phyloP scores from a whole-genome alignment of 1,140 invertebrate genomes.

The Pygmarrhopalites habei region DNA sequence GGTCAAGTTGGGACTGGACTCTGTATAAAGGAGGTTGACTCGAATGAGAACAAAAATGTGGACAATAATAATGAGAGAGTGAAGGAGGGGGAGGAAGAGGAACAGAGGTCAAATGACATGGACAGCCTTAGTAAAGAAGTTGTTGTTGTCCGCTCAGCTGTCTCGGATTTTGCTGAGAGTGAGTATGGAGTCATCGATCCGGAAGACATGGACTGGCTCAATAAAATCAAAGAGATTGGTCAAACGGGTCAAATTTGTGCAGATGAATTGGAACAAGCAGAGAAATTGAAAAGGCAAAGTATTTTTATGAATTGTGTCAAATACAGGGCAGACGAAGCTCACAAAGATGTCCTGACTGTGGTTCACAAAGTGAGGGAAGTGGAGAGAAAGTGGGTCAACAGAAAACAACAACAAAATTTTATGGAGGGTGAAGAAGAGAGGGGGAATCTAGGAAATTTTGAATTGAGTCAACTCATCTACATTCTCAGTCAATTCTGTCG shows the following conservation, averaged over 20 bases:
- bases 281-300: not conserved
- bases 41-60: too few species aligned
- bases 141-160: not conserved
- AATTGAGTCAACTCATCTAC: not conserved
- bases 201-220: constrained; percentile 8
- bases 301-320: not conserved
- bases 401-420: not conserved
- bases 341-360: not conserved
- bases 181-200: not conserved
- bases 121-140: constrained; percentile 3
- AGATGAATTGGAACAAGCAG: not conserved
- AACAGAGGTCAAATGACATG: not conserved
- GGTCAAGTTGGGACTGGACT: too few species aligned
- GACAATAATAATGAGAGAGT: too few species aligned
- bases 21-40: too few species aligned
- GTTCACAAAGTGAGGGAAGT: not conserved
- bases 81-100: too few species aligned
- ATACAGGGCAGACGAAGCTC: not conserved
- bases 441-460: not conserved
- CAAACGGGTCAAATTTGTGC: constrained; percentile 2
- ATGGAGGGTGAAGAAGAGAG: not conserved
- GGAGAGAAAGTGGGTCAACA: not conserved
- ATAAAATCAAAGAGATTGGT: not conserved
- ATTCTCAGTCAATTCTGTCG: not conserved
- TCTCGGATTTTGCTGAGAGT: constrained; percentile 5